phyloP scores from a whole-genome alignment of 2,113 vertebrate species.

The Ammospiza caudacuta region DNA sequence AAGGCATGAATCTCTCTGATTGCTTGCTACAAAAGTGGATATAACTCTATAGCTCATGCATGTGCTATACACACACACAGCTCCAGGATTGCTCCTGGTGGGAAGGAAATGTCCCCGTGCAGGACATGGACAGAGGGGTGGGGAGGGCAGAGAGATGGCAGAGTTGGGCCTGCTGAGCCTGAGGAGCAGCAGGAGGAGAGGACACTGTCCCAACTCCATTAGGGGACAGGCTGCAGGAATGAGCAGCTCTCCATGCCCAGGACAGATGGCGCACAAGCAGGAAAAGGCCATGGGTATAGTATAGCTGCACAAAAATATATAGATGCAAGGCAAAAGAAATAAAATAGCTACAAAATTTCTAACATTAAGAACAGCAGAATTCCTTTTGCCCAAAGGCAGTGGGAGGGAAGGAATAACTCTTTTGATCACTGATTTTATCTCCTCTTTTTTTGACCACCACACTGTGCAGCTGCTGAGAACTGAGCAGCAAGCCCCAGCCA shows the following conservation, averaged over 20 bases:
- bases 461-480: no score
- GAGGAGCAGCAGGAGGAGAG: background rate
- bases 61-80: no score
- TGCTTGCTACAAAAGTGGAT: background rate
- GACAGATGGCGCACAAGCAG: background rate
- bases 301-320: background rate
- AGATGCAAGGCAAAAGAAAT: background rate
- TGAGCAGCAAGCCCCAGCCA: background rate
- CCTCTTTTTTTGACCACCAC: background rate
- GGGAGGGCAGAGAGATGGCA: background rate
- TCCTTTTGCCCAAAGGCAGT: background rate
- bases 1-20: no score
- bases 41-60: background rate
- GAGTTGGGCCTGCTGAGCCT: background rate
- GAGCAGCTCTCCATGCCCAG: rapidly evolving
- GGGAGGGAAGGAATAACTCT: background rate
- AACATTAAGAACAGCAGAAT: background rate
- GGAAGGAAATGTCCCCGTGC: background rate
- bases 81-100: no score
- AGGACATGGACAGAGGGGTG: background rate
- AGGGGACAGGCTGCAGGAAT: background rate
- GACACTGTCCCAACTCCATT: rapidly evolving
- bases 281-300: background rate
- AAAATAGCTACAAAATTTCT: background rate
- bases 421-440: background rate